Evolutionary conservation across 2,113 vertebrate species (phyloP).

Genomic region (Butorides virescens): DNA sequence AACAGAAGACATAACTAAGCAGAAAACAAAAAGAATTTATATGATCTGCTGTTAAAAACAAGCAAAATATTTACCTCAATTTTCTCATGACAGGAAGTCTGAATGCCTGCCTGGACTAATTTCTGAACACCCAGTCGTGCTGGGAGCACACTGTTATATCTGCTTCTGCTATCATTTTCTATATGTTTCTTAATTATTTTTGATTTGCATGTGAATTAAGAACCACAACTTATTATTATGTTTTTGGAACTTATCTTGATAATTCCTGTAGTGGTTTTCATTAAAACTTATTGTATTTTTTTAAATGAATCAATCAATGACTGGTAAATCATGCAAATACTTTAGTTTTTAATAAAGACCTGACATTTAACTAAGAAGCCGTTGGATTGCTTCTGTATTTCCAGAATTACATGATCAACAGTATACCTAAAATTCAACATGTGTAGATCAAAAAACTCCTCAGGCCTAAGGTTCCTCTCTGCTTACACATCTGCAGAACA

Average conservation of each 20-base stretch:
- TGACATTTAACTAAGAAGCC: background rate
- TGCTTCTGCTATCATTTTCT: background rate
- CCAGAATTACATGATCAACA: background rate
- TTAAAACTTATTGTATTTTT: background rate
- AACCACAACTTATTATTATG: background rate
- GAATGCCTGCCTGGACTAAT: background rate
- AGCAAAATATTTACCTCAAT: background rate
- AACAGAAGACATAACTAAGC: background rate
- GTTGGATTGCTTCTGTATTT: background rate
- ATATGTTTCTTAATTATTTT: background rate
- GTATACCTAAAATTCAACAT: background rate
- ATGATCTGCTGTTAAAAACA: background rate
- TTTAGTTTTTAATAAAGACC: background rate
- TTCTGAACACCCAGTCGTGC: background rate
- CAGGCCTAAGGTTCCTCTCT: background rate
- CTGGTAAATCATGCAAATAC: background rate
- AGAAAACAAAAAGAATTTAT: background rate
- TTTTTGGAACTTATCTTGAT: background rate
- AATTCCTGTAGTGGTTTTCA: background rate
- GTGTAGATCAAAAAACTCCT: background rate
- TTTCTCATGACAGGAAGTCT: background rate
- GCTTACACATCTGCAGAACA: background rate
- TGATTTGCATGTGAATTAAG: fast-evolving
- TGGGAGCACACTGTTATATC: background rate
- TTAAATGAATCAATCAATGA: background rate